Evolutionary conservation across 2,888 invertebrate genomes (phyloP).

Genomic region (Acleris cristana): DNA sequence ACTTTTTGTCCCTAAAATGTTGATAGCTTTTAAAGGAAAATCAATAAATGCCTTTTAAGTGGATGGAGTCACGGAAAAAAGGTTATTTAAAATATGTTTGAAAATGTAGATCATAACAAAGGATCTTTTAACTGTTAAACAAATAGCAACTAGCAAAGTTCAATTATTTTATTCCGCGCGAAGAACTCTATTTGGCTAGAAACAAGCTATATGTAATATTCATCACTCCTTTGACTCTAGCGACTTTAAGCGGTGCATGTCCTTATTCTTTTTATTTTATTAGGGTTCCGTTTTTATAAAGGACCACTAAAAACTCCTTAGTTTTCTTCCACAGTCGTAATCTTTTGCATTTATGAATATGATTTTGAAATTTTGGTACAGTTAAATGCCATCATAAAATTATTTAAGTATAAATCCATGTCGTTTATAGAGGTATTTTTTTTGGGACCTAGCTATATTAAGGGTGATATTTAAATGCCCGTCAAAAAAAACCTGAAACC

Average conservation of each 20-base stretch:
- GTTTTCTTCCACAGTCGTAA: too few species aligned
- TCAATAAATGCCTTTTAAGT: too few species aligned
- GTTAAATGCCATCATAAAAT: neutral
- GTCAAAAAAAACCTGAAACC: too few species aligned
- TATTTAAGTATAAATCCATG: neutral
- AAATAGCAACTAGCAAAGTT: constrained; percentile 35
- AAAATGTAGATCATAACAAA: too few species aligned
- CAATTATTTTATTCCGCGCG: constrained; percentile 55
- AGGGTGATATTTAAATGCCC: too few species aligned
- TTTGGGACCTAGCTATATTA: too few species aligned
- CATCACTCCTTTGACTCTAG: constrained; percentile 73
- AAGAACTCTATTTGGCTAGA: constrained; percentile 63
- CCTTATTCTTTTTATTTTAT: constrained; percentile 59
- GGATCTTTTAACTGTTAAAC: constrained; percentile 20
- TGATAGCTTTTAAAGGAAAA: too few species aligned
- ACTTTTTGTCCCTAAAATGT: too few species aligned
- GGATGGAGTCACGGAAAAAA: too few species aligned
- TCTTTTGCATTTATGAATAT: neutral
- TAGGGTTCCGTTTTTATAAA: constrained; percentile 20
- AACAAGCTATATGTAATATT: constrained; percentile 71
- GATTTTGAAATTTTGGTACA: too few species aligned
- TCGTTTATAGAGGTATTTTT: too few species aligned
- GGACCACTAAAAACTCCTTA: neutral
- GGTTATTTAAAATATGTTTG: too few species aligned
- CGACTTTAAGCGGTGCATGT: constrained; percentile 76